Conservation (phyloP, 2,888 invertebrate species). For the Phyllotreta cruciferae region DNA sequence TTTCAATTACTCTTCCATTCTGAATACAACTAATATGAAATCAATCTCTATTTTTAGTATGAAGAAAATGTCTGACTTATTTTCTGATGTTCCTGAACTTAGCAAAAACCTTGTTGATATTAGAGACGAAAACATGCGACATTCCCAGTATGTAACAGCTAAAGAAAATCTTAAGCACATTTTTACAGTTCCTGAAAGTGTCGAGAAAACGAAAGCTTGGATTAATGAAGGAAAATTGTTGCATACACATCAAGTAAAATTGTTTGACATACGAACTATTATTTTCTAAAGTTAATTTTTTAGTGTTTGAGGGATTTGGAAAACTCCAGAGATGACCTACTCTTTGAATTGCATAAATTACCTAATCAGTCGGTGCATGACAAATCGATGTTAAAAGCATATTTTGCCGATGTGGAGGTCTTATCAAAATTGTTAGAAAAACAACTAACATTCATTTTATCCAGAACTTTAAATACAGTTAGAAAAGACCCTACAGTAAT, state of each 20-base stretch:
- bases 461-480: constrained; percentile 91
- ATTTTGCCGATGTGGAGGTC: constrained; percentile 94
- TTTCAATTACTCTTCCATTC: not conserved
- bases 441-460: constrained; percentile 88
- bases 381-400: constrained; percentile 91
- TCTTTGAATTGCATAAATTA: constrained; percentile 92
- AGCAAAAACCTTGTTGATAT: constrained; percentile 84
- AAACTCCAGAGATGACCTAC: constrained; percentile 92
- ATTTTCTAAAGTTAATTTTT: constrained; percentile 44
- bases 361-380: constrained; percentile 91
- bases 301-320: constrained; percentile 93
- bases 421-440: constrained; percentile 89
- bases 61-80: constrained; percentile 76
- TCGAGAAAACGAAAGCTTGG: constrained; percentile 91
- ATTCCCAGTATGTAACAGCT: constrained; percentile 97
- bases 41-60: constrained; percentile 70
- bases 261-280: too few species aligned
- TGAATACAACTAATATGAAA: too few species aligned
- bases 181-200: constrained; percentile 96
- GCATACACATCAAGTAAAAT: constrained; percentile 85
- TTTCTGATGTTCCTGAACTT: constrained; percentile 79
- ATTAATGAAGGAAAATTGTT: constrained; percentile 94
- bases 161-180: constrained; percentile 98
- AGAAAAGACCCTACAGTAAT: constrained; percentile 94
- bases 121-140: constrained; percentile 90